Conservation (phyloP, 92 coral and sea anemone species). For the Scolanthus callimorphus region DNA sequence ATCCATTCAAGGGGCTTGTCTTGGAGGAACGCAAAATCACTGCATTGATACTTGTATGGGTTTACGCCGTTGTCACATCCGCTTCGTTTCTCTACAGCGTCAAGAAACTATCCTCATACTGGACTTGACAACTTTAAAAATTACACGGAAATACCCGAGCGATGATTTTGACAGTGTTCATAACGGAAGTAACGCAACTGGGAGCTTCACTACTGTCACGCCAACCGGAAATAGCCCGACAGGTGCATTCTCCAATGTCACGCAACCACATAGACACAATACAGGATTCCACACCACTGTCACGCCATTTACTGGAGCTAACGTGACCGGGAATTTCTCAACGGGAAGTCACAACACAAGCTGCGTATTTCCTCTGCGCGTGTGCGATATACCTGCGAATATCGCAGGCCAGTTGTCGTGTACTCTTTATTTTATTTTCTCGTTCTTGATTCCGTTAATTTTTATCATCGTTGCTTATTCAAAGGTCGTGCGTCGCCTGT, state of each 20-base stretch:
- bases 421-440: constrained; percentile 6
- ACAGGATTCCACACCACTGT: background rate
- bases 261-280: too few species aligned
- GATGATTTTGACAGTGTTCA: too few species aligned
- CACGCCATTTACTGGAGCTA: constrained; percentile 6
- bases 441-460: constrained; percentile 17
- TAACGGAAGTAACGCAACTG: too few species aligned
- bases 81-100: constrained; percentile 39
- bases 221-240: too few species aligned
- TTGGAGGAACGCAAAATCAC: constrained; percentile 16
- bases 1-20: constrained; percentile 14
- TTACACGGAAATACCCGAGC: too few species aligned
- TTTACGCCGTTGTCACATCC: constrained; percentile 10
- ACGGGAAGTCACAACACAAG: constrained; percentile 7
- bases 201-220: too few species aligned
- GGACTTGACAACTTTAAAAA: constrained; percentile 6
- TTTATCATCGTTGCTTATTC: constrained; percentile 21
- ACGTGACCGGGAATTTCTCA: constrained; percentile 11
- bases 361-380: constrained; percentile 21
- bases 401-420: constrained; percentile 20
- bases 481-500: constrained; percentile 22
- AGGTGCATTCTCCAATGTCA: too few species aligned
- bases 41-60: constrained; percentile 13
- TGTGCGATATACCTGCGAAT: constrained; percentile 29
- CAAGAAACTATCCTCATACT: constrained; percentile 4